Evolutionary conservation across 2,113 vertebrate species (phyloP).

Genomic region (Perca schrenkii): DNA sequence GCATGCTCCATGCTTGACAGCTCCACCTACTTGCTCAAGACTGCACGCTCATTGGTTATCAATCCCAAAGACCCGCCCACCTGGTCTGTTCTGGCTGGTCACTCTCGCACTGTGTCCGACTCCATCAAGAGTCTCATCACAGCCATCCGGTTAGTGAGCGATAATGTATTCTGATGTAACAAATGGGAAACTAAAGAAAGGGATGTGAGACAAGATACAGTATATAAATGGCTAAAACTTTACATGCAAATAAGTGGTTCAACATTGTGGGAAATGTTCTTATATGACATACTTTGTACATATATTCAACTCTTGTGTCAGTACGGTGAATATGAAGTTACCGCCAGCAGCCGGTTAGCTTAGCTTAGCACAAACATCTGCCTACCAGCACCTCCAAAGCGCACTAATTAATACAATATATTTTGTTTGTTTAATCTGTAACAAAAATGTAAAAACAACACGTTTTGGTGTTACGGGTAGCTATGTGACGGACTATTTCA

Average conservation of each 20-base stretch:
- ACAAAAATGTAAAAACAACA: background rate
- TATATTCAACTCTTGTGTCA: background rate
- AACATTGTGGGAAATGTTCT: background rate
- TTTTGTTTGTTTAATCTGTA: background rate
- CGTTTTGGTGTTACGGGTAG: background rate
- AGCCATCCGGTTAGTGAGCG: conserved; percentile 91
- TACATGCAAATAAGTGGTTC: background rate
- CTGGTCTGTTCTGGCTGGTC: conserved; percentile 95
- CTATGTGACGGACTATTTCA: background rate
- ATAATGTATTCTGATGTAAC: background rate
- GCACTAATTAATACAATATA: too few species aligned
- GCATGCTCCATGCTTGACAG: conserved; percentile 97
- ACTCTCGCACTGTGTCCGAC: conserved; percentile 97
- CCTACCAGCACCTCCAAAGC: background rate
- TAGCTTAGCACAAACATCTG: background rate
- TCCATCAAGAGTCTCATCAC: conserved; percentile 99
- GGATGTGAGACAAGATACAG: background rate
- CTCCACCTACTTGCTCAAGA: conserved; percentile 92
- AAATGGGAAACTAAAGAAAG: background rate
- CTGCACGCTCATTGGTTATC: conserved; percentile 93
- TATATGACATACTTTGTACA: background rate
- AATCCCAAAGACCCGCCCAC: conserved; percentile 98
- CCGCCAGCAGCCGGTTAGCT: background rate
- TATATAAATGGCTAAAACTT: background rate
- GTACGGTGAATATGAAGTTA: background rate